Conservation (phyloP, 1,140 invertebrate genomes). For the Brevipalpus yothersi region DNA sequence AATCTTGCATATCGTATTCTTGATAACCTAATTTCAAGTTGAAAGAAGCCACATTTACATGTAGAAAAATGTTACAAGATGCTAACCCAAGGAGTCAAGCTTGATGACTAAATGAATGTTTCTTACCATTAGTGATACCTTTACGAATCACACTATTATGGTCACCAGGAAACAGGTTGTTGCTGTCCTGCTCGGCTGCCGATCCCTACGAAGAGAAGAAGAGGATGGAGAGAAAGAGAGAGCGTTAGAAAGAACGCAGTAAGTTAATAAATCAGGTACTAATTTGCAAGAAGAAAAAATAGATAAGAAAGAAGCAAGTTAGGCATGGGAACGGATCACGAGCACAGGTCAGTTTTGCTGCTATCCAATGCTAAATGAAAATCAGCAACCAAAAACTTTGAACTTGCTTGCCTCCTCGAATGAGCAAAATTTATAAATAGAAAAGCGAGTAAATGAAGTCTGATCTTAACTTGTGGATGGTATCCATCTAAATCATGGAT, state of each 20-base stretch:
- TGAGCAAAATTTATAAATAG: too few relatives aligned
- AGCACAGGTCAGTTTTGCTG: too few relatives aligned
- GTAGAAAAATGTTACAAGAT: neutral
- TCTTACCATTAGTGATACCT: slow-evolving; percentile 11
- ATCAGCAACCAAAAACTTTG: too few relatives aligned
- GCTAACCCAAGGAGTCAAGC: neutral
- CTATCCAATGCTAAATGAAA: too few relatives aligned
- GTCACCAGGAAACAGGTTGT: slow-evolving; percentile 12
- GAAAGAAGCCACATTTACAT: neutral
- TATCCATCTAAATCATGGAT: neutral
- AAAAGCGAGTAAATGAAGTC: neutral
- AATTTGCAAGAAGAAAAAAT: too few relatives aligned
- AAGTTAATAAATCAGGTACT: neutral
- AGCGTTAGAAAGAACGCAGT: neutral
- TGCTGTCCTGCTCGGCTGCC: slow-evolving; percentile 11
- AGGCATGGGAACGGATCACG: too few relatives aligned
- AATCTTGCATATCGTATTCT: neutral
- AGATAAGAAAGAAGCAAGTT: too few relatives aligned
- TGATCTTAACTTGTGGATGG: neutral
- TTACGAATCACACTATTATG: slow-evolving; percentile 15
- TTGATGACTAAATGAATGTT: neutral
- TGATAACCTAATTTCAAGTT: neutral
- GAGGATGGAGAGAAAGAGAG: neutral
- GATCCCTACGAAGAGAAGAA: slow-evolving; percentile 6
- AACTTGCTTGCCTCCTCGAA: too few relatives aligned